These are phyloP conservation scores for Xyliphius kryptos DNA, from an alignment of 2,113 vertebrate species.

Conservation along the genomic window DNA sequence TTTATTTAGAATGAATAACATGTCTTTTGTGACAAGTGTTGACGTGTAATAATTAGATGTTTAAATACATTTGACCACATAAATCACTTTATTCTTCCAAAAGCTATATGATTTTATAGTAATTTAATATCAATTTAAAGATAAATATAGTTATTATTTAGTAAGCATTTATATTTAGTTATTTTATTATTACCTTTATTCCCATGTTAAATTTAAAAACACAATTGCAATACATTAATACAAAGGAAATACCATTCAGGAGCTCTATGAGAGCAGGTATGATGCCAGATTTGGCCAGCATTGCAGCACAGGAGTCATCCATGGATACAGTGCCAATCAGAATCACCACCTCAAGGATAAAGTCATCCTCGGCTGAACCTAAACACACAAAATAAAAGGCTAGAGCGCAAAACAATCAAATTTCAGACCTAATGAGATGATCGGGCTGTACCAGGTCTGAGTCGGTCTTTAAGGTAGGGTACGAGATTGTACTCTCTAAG, in stretches of 20 bases:
- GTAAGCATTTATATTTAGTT: too few relatives aligned
- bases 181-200: too few relatives aligned
- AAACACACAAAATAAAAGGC: conserved; percentile 14
- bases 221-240: too few relatives aligned
- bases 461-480: conserved; percentile 88
- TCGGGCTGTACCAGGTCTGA: conserved; percentile 79
- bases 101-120: too few relatives aligned
- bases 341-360: conserved; percentile 94
- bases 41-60: too few relatives aligned
- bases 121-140: too few relatives aligned
- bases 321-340: conserved; percentile 96
- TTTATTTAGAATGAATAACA: too few relatives aligned
- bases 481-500: conserved; percentile 93
- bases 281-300: conserved; percentile 92
- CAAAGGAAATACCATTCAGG: conserved; percentile 74
- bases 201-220: too few relatives aligned
- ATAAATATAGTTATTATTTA: too few relatives aligned
- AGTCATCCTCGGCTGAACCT: conserved; percentile 93
- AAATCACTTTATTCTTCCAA: too few relatives aligned
- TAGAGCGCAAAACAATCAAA: conserved; percentile 7
- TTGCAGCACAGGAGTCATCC: conserved; percentile 91
- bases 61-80: too few relatives aligned
- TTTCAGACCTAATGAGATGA: background rate
- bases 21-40: too few relatives aligned
- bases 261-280: conserved; percentile 94